Percentiles rank a stretch among this genome's conserved stretches.
Conservation (phyloP, 2,113 vertebrate species). For the Helogale parvula region DNA sequence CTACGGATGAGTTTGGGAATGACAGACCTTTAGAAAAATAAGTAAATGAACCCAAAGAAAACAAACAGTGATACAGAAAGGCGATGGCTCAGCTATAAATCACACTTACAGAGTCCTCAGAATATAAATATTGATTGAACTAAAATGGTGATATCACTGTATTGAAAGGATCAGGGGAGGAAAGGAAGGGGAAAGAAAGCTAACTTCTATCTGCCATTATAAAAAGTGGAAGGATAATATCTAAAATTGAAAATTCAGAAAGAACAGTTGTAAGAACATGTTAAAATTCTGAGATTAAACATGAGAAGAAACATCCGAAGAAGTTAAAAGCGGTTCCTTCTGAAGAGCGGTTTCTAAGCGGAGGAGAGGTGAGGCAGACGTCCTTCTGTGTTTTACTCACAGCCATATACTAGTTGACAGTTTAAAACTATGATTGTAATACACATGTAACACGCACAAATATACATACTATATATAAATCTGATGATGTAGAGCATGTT, state of each 20-base stretch:
- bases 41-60: background rate
- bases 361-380: background rate
- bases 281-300: constrained; percentile 18
- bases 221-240: background rate
- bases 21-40: background rate
- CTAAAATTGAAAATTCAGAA: background rate
- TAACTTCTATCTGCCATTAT: background rate
- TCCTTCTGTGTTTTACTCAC: background rate
- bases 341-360: background rate
- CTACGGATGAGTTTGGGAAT: background rate
- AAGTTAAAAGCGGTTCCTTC: background rate
- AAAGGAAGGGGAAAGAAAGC: background rate
- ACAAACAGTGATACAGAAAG: background rate
- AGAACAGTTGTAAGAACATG: background rate
- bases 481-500: background rate
- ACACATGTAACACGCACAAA: background rate
- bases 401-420: background rate
- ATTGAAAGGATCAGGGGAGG: background rate
- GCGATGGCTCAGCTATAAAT: background rate
- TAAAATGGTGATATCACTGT: background rate
- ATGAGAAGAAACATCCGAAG: background rate
- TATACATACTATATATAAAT: background rate
- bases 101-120: background rate
- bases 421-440: background rate
- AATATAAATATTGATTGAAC: background rate